Evolutionary conservation across 2,888 invertebrate genomes (phyloP), one percentile per base, ranked within the genome.

Genomic region (Coelinius sp.): DNA sequence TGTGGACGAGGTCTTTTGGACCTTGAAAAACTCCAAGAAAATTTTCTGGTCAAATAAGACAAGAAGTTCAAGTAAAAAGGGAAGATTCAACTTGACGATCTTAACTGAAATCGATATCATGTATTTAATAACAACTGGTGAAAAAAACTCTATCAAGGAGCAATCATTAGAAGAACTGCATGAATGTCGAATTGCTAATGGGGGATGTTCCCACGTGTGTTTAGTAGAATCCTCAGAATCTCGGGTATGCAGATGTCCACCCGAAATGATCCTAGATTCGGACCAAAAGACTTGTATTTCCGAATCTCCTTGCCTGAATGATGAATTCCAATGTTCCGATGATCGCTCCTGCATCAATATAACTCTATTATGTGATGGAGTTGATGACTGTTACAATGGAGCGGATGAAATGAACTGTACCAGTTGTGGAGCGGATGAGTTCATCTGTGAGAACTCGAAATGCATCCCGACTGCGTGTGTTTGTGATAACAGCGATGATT

Each of bases 151-250:
- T n/a, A n/a, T n/a, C n/a, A n/a, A n/a, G n/a, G n/a, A n/a, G 85
- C 87, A 41, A 75, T 64, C 79, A 82, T 63, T 5, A 79, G n/a
- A 41, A 4, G n/a, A 82, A 68, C 78, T 82, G 65, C 93, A 93
- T 85, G 89, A 90, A 0, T 95, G 95, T 79, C 89, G 89, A 27
- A 79, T 80, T 7, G 88, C 88, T 31, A 92, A 92, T 74, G 92
- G 92, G 44, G 91, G 91, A 0, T 96, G 96, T 81, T 92, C 93
- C 1, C 93, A 95, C 83, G 86, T 95, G 8, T 96, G 96, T 81
- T 90, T 94, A 1, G 90, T 92, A 70, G 83, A 77, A 46, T 74
- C 74, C 25, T 12, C 52, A 12, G 38, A 17, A 2, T 63, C 73
- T 4, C 78, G 76, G 22, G 78, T 79, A 1, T 92, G 92, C 77